phyloP scores from a whole-genome alignment of 92 coral and sea anemone species.

The Montipora capitata region DNA sequence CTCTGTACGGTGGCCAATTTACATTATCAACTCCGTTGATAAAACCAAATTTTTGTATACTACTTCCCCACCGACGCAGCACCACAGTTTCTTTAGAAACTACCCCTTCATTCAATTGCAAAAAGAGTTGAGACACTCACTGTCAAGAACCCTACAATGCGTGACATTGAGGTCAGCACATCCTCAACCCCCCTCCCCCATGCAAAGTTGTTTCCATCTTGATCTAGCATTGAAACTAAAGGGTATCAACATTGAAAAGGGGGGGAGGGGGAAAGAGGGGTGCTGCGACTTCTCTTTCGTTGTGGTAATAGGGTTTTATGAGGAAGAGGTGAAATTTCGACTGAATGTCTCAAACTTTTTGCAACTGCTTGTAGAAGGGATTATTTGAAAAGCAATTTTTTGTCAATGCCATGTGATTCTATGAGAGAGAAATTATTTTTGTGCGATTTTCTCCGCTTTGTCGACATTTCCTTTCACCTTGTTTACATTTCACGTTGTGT shows the following conservation, averaged over 20 bases:
- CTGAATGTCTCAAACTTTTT: neutral
- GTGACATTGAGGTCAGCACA: neutral
- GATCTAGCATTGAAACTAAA: neutral
- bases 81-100: too few species aligned
- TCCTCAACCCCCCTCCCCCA: neutral
- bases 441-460: too few species aligned
- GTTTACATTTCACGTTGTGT: too few species aligned
- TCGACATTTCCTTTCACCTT: too few species aligned
- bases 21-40: too few species aligned
- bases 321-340: neutral
- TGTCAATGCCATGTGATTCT: too few species aligned
- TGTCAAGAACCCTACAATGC: neutral
- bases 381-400: too few species aligned
- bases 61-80: too few species aligned
- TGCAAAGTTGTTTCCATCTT: neutral
- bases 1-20: too few species aligned
- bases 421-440: too few species aligned
- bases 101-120: too few species aligned
- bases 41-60: too few species aligned
- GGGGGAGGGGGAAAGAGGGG: neutral
- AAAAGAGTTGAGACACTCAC: neutral
- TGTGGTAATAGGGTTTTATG: neutral
- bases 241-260: neutral
- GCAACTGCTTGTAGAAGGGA: neutral
- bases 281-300: neutral